A percentile compares a stretch with the other conserved stretches of the same genome.
Conservation (phyloP, 2,888 invertebrate species). For the Adineta ricciae region DNA sequence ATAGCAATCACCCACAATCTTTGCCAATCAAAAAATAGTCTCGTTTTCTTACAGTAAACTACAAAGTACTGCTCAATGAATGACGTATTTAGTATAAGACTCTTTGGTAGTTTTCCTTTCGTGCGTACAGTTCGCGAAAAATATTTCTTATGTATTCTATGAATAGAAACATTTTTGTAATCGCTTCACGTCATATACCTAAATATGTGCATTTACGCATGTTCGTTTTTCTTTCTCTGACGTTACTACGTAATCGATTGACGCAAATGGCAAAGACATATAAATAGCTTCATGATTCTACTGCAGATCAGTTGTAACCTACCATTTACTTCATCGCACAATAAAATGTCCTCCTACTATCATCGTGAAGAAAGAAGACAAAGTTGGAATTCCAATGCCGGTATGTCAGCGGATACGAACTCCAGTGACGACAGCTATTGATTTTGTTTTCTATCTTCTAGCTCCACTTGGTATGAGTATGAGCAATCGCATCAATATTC, state of each 20-base stretch:
- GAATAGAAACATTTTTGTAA: background rate
- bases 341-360: background rate
- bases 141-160: no score
- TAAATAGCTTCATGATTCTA: background rate
- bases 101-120: no score
- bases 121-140: no score
- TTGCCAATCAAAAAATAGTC: no score
- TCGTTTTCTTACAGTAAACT: no score
- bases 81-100: no score
- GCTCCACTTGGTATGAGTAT: no score
- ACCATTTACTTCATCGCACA: background rate
- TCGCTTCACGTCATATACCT: background rate
- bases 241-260: background rate
- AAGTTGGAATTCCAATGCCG: background rate
- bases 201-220: background rate
- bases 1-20: no score
- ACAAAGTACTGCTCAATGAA: no score
- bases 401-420: background rate
- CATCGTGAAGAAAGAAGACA: background rate
- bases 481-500: no score
- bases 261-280: background rate
- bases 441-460: background rate
- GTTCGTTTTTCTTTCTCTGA: background rate
- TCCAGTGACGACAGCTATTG: background rate
- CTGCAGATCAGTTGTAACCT: background rate